Conservation (phyloP, 2,113 vertebrate genomes). For the Epinephelus cyanopodus region DNA sequence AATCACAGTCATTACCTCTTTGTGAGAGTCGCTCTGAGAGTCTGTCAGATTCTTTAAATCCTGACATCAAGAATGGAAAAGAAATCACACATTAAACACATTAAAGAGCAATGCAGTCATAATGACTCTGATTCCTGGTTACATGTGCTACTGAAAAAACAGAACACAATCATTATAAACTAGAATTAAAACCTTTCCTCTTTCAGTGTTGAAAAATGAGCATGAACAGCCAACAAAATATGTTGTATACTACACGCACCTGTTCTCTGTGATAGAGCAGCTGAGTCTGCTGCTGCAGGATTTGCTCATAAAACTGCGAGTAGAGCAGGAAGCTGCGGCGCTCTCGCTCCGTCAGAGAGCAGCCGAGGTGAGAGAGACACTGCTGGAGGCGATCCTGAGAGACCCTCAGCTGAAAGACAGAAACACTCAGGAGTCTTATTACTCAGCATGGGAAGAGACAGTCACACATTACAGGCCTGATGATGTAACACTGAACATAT, state of each 20-base stretch:
- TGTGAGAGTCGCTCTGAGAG: constrained; percentile 45
- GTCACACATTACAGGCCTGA: no score
- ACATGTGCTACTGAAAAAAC: background rate
- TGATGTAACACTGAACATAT: no score
- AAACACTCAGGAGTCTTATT: background rate
- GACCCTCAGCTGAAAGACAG: constrained; percentile 76
- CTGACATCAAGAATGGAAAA: constrained; percentile 49
- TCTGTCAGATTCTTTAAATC: constrained; percentile 73
- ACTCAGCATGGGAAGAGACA: background rate
- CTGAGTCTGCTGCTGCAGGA: constrained; percentile 75
- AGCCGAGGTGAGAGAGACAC: constrained; percentile 79
- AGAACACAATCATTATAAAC: background rate
- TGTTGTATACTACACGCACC: constrained; percentile 8
- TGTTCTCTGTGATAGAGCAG: constrained; percentile 83
- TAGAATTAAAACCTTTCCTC: background rate
- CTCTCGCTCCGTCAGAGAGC: constrained; percentile 82
- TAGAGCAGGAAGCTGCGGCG: constrained; percentile 82
- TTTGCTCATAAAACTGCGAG: constrained; percentile 85
- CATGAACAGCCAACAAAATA: background rate
- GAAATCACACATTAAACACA: background rate
- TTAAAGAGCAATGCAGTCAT: background rate
- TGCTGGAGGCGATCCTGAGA: constrained; percentile 76
- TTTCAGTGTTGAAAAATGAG: background rate
- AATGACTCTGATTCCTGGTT: background rate
- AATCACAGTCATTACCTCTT: constrained; percentile 64